Conservation (phyloP, 2,797 vertebrate genomes). For the Hypotaenidia philippensis region DNA sequence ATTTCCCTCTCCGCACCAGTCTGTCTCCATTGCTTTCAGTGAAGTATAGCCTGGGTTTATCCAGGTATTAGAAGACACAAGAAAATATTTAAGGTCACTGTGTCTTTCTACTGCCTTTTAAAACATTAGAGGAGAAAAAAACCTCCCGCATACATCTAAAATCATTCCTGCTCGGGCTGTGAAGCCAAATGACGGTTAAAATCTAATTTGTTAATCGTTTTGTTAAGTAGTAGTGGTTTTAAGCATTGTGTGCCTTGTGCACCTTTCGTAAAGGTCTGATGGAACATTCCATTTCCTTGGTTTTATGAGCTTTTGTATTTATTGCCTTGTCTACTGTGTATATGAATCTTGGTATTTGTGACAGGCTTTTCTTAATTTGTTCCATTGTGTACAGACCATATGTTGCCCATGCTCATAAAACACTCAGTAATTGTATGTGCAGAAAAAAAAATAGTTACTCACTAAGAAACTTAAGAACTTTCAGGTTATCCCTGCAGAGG, state of each 20-base stretch:
- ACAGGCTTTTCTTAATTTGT: slow-evolving; percentile 7
- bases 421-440: background rate
- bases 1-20: accelerated
- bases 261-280: background rate
- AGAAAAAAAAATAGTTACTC: background rate
- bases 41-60: background rate
- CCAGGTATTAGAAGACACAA: background rate
- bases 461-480: slow-evolving; percentile 25
- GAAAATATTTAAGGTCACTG: background rate
- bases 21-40: background rate
- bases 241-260: background rate
- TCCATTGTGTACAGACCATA: slow-evolving; percentile 4
- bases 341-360: slow-evolving; percentile 18
- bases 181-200: background rate
- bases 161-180: background rate
- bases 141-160: background rate
- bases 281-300: background rate
- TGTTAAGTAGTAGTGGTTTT: background rate
- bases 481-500: slow-evolving; percentile 33
- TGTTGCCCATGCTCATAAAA: slow-evolving; percentile 34
- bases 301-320: slow-evolving; percentile 55
- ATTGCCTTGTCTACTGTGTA: slow-evolving; percentile 2
- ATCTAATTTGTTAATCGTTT: background rate
- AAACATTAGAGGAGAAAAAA: background rate
- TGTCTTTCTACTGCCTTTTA: background rate